phyloP scores from a whole-genome alignment of 2,888 invertebrate genomes.

The Xestobium rufovillosum region DNA sequence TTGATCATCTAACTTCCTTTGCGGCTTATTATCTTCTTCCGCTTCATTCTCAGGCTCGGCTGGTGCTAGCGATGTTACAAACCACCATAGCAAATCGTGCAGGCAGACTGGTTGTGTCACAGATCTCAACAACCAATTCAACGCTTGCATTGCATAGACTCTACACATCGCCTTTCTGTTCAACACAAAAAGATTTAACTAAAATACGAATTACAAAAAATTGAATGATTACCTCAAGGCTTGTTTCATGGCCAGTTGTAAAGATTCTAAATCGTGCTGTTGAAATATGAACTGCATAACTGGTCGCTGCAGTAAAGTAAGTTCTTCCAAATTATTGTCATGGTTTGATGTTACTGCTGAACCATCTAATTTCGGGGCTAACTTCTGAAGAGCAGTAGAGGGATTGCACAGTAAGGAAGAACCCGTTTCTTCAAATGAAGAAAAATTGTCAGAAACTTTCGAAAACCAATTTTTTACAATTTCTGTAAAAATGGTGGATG shows the following conservation, averaged over 20 bases:
- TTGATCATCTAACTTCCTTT: slow-evolving; percentile 39
- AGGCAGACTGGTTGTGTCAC: slow-evolving; percentile 86
- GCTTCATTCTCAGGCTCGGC: slow-evolving; percentile 45
- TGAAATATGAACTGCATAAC: slow-evolving; percentile 82
- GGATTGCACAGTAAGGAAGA: slow-evolving; percentile 83
- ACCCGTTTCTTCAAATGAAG: slow-evolving; percentile 53
- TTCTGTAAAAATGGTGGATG: no score
- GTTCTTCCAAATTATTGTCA: slow-evolving; percentile 35
- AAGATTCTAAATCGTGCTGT: slow-evolving; percentile 74
- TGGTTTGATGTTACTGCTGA: slow-evolving; percentile 46
- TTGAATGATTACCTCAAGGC: slow-evolving; percentile 56
- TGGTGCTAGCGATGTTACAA: slow-evolving; percentile 75
- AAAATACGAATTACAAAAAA: slow-evolving; percentile 8
- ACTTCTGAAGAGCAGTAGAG: slow-evolving; percentile 74
- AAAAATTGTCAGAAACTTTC: no score
- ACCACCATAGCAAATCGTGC: slow-evolving; percentile 96
- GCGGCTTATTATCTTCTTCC: slow-evolving; percentile 49
- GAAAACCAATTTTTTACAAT: slow-evolving; percentile 5
- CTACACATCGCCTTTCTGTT: slow-evolving; percentile 64
- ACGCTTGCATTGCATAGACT: slow-evolving; percentile 85
- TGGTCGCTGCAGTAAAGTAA: slow-evolving; percentile 65
- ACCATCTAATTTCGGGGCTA: slow-evolving; percentile 60
- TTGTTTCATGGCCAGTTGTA: slow-evolving; percentile 82
- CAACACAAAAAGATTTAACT: slow-evolving; percentile 5
- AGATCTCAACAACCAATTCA: slow-evolving; percentile 90